Evolutionary conservation across 2,113 vertebrate species (phyloP).

Genomic region (Pontoporia blainvillei): DNA sequence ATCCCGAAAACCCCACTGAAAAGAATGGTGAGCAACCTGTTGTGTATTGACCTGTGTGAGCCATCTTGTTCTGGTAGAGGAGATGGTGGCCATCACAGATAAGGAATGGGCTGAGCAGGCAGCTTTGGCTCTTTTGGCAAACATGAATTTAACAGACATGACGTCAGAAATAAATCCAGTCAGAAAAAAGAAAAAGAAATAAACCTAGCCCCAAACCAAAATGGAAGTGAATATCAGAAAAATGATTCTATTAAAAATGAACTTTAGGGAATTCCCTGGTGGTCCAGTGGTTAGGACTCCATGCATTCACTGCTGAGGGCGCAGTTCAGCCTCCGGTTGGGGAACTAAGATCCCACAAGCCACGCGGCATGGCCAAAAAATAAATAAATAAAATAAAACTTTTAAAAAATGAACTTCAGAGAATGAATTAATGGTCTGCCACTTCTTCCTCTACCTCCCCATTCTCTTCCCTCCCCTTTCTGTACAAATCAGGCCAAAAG

Average conservation of each 20-base stretch:
- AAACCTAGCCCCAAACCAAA: background rate
- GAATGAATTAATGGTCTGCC: background rate
- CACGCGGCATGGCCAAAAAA: background rate
- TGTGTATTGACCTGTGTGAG: background rate
- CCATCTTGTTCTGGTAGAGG: background rate
- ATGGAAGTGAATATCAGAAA: background rate
- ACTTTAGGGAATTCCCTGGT: background rate
- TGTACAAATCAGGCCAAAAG: background rate
- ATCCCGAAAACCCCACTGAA: background rate
- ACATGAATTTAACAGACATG: background rate
- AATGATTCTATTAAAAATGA: background rate
- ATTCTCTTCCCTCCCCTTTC: background rate
- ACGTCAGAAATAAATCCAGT: background rate
- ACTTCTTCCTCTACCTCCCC: background rate
- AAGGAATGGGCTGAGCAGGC: background rate
- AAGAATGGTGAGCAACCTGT: background rate
- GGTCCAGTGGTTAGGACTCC: background rate
- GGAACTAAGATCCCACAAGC: background rate
- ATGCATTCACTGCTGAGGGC: background rate
- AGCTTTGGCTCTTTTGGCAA: background rate
- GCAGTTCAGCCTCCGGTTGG: background rate
- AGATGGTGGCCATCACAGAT: background rate
- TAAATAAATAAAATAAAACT: background rate
- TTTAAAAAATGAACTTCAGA: background rate
- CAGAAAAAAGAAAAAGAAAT: background rate